phyloP scores from a whole-genome alignment of 2,888 invertebrate genomes.

The Drosophila mulleri region DNA sequence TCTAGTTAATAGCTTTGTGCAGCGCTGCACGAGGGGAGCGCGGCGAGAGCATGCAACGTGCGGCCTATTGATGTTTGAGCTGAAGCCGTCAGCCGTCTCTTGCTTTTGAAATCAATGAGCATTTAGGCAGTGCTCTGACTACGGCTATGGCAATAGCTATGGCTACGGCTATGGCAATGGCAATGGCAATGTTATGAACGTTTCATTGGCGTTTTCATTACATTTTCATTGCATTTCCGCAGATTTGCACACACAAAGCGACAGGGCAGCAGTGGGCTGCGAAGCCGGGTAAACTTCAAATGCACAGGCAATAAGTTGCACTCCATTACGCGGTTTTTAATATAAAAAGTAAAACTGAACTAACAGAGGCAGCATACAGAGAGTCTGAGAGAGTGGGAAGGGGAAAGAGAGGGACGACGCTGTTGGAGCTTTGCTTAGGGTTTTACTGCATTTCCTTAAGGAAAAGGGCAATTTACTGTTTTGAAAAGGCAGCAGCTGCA shows the following conservation, averaged over 20 bases:
- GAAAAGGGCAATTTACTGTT: slow-evolving; percentile 60
- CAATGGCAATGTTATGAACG: slow-evolving; percentile 9
- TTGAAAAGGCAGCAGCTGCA: slow-evolving; percentile 45
- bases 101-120: slow-evolving; percentile 46
- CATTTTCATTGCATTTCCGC: slow-evolving; percentile 68
- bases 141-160: no score
- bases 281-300: slow-evolving; percentile 22
- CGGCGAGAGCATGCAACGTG: neutral
- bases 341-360: slow-evolving; percentile 36
- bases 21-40: neutral
- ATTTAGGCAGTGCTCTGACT: slow-evolving; percentile 13
- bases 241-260: slow-evolving; percentile 65
- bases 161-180: no score
- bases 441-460: slow-evolving; percentile 42
- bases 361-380: no score
- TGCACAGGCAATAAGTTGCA: slow-evolving; percentile 76
- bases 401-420: neutral
- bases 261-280: neutral
- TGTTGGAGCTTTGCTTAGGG: slow-evolving; percentile 7
- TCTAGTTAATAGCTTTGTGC: slow-evolving; percentile 32
- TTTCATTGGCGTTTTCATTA: slow-evolving; percentile 56
- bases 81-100: slow-evolving; percentile 22
- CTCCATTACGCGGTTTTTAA: slow-evolving; percentile 76
- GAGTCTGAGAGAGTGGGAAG: neutral
- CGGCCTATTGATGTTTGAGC: slow-evolving; percentile 57